Conservation (phyloP, 2,113 vertebrate species). For the Gnathonemus longibarbis region DNA sequence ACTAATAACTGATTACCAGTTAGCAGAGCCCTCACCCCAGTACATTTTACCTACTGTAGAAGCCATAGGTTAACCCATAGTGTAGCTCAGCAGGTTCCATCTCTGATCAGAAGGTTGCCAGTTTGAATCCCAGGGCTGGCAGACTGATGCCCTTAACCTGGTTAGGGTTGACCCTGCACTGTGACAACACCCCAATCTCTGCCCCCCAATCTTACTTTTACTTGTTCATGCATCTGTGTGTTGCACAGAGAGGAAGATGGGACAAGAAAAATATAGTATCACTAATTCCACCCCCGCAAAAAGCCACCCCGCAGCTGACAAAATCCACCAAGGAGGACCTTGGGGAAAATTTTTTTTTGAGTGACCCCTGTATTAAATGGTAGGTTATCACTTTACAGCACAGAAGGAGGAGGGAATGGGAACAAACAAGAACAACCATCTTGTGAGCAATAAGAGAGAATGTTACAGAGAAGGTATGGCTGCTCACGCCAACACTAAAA, state of each 20-base stretch:
- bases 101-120: background rate
- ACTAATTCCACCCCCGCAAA: background rate
- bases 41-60: background rate
- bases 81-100: background rate
- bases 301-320: background rate
- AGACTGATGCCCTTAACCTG: background rate
- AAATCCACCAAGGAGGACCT: background rate
- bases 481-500: background rate
- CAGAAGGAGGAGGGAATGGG: background rate
- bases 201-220: background rate
- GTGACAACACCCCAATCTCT: too few relatives aligned
- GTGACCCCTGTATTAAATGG: background rate
- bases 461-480: background rate
- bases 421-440: background rate
- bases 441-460: background rate
- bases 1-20: background rate
- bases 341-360: too few relatives aligned
- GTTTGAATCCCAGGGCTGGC: background rate
- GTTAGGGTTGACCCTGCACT: background rate
- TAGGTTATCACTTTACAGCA: background rate
- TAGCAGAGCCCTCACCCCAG: background rate
- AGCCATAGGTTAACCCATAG: background rate
- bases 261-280: background rate
- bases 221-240: background rate
- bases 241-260: background rate